Evolutionary conservation across 1,140 invertebrate species (phyloP), one percentile per base, ranked within the genome.

Genomic region (Heliconius hermathena): DNA sequence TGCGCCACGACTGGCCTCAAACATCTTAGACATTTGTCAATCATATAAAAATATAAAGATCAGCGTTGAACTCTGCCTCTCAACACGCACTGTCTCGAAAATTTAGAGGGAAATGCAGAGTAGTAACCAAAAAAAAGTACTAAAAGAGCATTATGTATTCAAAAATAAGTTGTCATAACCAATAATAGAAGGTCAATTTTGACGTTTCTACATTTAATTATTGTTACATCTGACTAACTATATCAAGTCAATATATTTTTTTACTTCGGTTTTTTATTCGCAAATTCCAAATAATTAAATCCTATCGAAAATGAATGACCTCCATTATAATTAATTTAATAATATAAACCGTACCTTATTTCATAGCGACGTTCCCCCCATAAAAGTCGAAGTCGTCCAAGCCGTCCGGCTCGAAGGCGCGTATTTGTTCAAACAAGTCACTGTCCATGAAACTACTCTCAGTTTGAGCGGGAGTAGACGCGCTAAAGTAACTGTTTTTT

Each of bases 371-470:
- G 73, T 88, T 89, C 26, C 83, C 85, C 22, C 85, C 85, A 72
- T 91, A 91, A 36, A 91, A 87, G 60, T 90, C 93, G 71, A 95
- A 90, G 74, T 91, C 90, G 29, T 94, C 93, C 8, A 95, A 81
- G 0, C 86, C 87, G 22, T 95, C 93, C 8, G 94, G 90, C 70
- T 95, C 93, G 83, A 90, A 92, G 6, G 94, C 93, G 9, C 95
- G 93, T n/a, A 95, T 90, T 77, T 93, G 90, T 79, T 95, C 94
- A 75, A 95, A 91, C 60, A 95, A 88, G 8, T 95, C 95, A 85
- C 93, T 95, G 71, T 92, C 93, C 89, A 92, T 92, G 38, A 90
- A 90, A 66, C 89, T 91, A 84, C 79, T 89, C 77, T 89, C 92
- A 0, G 87, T 87, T 36, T 86, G 93, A 78, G 94, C 93, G 72